Evolutionary conservation across 2,797 vertebrate species (phyloP), one percentile per base, ranked within the genome.

Genomic region (Neosalanx taihuensis): DNA sequence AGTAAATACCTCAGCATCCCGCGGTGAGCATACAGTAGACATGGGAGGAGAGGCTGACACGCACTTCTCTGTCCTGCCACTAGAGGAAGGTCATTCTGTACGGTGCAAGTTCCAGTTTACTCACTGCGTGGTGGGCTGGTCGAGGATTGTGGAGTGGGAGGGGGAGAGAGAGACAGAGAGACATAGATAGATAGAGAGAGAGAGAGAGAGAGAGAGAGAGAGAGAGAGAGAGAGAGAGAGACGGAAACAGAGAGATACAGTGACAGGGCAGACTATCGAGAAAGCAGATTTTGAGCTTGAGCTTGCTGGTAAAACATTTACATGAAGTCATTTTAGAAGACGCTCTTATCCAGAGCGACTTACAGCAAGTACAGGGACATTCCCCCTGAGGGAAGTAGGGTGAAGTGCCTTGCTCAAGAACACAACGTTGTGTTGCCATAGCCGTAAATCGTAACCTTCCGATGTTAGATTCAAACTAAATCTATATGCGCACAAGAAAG

Each of bases 81-180:
- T n/a, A 57, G 20, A 57, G 56, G 56, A 18, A 7, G 17, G 5
- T 57, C 18, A 7, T 57, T 18, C 18, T 57, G 56, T 57, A 57
- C 5, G 6, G 56, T 57, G 18, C 56, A 57, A 17, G n/a, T n/a
- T 18, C 18, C 5, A 15, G 56, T 57, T 18, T n/a, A 13, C 20
- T 57, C 18, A 57, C 56, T 69, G n/a, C 49, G 64, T 26, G 64
- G n/a, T 29, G 9, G 30, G 46, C 29, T 26, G 15, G n/a, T 15
- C 26, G 5, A 23, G 64, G 23, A 15, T 65, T 65, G 33, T n/a
- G 46, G 15, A 51, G 46, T 69, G 71, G 71, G 35, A 31, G 51
- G 49, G 26, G 30, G 20, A 56, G 67, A 75, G 49, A 30, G 67
- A 71, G 41, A 49, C 59, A 56, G 73, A 75, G 68, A 73, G 51